Base-by-base conservation (phyloP, 2,113 vertebrate genomes). In the Cavia porcellus region DNA sequence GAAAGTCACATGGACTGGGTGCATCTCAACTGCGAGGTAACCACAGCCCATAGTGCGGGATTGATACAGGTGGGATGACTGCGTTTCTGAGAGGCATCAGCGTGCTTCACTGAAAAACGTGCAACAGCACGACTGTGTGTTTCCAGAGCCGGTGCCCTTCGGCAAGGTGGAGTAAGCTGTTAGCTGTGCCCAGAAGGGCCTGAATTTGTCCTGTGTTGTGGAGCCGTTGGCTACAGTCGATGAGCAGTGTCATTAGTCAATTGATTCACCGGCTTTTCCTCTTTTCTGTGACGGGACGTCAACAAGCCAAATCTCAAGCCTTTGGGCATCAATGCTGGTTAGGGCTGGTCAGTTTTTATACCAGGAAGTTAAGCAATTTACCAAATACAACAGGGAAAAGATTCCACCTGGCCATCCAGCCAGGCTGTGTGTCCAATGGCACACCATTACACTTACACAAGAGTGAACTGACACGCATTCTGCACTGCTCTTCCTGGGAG, bases 341-440 rank as follows among this genome's bases (percentile, higher is more conserved):
- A 61, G 77, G 66, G 25, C 20, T 7, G 55, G 87, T n/a, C n/a
- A 14, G 0, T 61, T 32, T 74, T 62, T 45, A 7, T 3, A 7
- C 0, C 0, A 4, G 42, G n/a, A 85, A 28, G 38, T 12, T 3
- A 25, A 79, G 57, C 4, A 24, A 38, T 59, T 52, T 35, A 14
- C 14, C 22, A 13, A 55, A 14, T 80, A 80, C 12, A 50, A 4
- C 70, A 10, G 72, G 17, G 62, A 55, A 30, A 9, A 13, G 42
- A 13, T 22, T 24, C 24, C 24, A 20, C 47, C 45, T 5, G 25
- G 28, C 19, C 1, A 3, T 14, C 12, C 13, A 7, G 79, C 2
- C n/a, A 22, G 59, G n/a, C 66, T 5, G 2, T 13, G 6, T 0
- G 1, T 2, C 22, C 35, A 3, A 5, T 10, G 15, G 66, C 32